Evolutionary conservation across 2,113 vertebrate species (phyloP), one percentile per base, ranked within the genome.

Genomic region (Salvelinus namaycush): DNA sequence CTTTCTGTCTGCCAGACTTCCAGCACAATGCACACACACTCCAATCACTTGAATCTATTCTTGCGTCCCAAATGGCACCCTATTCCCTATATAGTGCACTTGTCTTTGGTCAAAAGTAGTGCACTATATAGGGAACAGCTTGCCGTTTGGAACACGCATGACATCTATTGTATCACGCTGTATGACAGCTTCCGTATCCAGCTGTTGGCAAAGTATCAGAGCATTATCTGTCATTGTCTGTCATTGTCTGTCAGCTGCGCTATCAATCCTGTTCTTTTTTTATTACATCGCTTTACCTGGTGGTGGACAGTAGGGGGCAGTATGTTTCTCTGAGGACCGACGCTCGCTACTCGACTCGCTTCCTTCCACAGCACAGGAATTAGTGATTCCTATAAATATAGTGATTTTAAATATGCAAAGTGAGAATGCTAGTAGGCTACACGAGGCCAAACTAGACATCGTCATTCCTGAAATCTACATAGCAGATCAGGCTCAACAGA

Each of bases 161-260:
- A 78, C 83, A 89, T 91, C 91, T 89, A 91, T 91, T 92, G 89
- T 90, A 77, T 87, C 80, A 76, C 89, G 84, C 88, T 87, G 87
- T 85, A 82, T 90, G 90, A 91, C 90, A 84, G 88, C 87, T 88
- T 86, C 86, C 83, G 87, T 90, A 91, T 89, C 39, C 88, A 92
- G 90, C 89, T 82, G 80, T 88, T 92, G 91, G 90, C 92, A 93
- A 69, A 89, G 82, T 69, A 89, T 90, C 89, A 90, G 64, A 78
- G 77, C 83, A 86, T 87, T 90, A 86, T 92, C 89, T 13, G 49
- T 13, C 49, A 90, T 85, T 59, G 73, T 88, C 24, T 26, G 88
- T 89, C 22, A 85, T 24, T 24, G 24, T 24, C 24, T 26, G 88
- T 89, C 22, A 85, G 79, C 88, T 83, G 81, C 77, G 80, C 79